Base-by-base conservation (phyloP, 2,888 invertebrate genomes). In the Octodonta nipae region DNA sequence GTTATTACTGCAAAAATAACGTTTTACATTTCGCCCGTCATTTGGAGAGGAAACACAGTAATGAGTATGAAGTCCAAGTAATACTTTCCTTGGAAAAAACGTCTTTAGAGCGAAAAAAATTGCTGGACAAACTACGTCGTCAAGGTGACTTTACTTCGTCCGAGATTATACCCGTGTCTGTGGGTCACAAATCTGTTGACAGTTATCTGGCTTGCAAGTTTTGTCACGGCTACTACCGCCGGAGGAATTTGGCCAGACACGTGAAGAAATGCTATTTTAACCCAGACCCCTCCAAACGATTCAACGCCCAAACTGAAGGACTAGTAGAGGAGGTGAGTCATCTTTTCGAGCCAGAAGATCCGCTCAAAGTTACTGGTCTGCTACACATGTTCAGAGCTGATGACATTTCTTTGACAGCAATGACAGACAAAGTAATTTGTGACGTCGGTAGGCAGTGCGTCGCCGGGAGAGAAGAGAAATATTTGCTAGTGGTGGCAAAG, bases 371-470 rank as follows among this genome's bases (percentile, higher is more conserved):
- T 26, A 33, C 30, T 34, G 44, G 41, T 10, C 8, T 41, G 10
- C 32, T 42, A 12, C 35, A 29, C 15, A 31, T 32, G 26, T 29
- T 45, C 31, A 22, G 24, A 28, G 39, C 42, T 4, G 37, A 44
- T 13, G 30, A 34, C n/a, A 25, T 44, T n/a, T 38, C 42, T 5
- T 11, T 43, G 26, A 35, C 36, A 5, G 42, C 41, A 1, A 46
- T 42, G 34, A 37, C 29, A 30, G 44, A 43, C 31, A 5, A 24
- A 30, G 36, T 42, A 6, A 44, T 46, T 26, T 43, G 41, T 31
- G 43, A 44, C 34, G 41, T 44, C 25, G 43, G 20, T 5, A 13
- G 36, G 28, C 12, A 15, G 8, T 38, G 36, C 13, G 5, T 38
- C 4, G 26, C 15, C 22, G n/a, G 36, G 11, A 42, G 41, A 13